Base-by-base conservation (phyloP, 2,888 invertebrate species). In the Drosophila mulleri region DNA sequence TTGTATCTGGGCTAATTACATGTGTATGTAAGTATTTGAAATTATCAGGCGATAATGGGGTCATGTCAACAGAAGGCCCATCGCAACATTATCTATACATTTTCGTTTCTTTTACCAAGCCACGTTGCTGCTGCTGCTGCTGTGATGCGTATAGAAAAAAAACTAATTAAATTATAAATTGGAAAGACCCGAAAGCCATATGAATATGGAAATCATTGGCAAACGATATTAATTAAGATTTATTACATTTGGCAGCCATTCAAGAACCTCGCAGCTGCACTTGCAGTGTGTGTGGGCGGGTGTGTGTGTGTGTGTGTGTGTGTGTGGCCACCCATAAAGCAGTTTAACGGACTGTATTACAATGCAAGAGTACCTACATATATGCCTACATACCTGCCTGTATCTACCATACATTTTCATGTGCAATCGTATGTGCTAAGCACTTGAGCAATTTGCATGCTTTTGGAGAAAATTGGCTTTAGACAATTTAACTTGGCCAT, bases 1-100 rank as follows among this genome's bases (percentile, higher is more conserved):
- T 80, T 80, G 82, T 80, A 80, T 77, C 78, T 83, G 78, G 80
- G 80, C 76, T 84, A 82, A 78, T 78, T 78, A 78, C 77, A 79
- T 67, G 61, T 70, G 75, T 75, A 67, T 67, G 67, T 57, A 75
- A 71, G 75, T 79, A 71, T 79, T 71, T 67, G 81, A 71, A 79
- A 86, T 85, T 86, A 86, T 86, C 77, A 80, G 78, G 78, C 82
- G 80, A 86, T 86, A 86, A 86, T 83, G 80, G 68, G 86, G 85
- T 86, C 85, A 86, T 86, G 83, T 80, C 83, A 86, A 78, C 82
- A 82, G 78, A 77, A 77, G 73, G 71, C 77, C 75, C 64, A 67
- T 64, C 77, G 68, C 47, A 52, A 61, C 81, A 79, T 80, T 78
- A 78, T 80, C 78, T 77, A 70, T 77, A 53, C 57, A 64, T 41